Base-by-base conservation (phyloP, 1,140 invertebrate genomes). In the Meteorus sp. region DNA sequence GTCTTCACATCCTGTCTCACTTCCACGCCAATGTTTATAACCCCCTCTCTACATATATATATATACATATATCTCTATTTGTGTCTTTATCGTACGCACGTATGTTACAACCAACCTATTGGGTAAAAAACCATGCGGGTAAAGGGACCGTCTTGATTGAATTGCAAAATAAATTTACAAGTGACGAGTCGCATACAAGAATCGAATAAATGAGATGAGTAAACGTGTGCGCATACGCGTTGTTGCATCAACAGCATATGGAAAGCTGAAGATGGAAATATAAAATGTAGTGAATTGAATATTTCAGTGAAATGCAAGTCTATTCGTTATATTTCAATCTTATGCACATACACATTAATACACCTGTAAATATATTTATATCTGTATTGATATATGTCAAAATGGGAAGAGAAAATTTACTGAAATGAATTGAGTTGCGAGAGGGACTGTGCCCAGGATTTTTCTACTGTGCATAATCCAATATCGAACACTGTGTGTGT, bases 161-260 rank as follows among this genome's bases (percentile, higher is more conserved):
- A 69, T 71, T 67, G 69, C 67, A 65, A 67, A 71, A 71, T 71
- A 71, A 68, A 71, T 71, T 69, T 66, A 65, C 66, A 64, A 68
- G 63, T 66, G 65, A 57, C 61, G 59, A 61, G 63, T 60, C 61
- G 50, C 47, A 13, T 33, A 52, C 54, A 60, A 60, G 61, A 71
- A 71, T 69, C 66, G 69, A 71, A 71, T 71, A 67, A 67, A 59
- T 71, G 67, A 57, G 67, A 64, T 61, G 62, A 71, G 69, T 71
- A 68, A 67, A 63, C 56, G 57, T 53, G 43, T 62, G 61, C 56
- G 37, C 61, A 57, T 31, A 62, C 44, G n/a, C n/a, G n/a, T n/a
- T n/a, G n/a, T n/a, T n/a, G n/a, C n/a, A n/a, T n/a, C n/a, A n/a
- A n/a, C n/a, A n/a, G n/a, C n/a, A n/a, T n/a, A n/a, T n/a, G n/a